phyloP scores from a whole-genome alignment of 2,797 vertebrate species.

The Columba guinea region DNA sequence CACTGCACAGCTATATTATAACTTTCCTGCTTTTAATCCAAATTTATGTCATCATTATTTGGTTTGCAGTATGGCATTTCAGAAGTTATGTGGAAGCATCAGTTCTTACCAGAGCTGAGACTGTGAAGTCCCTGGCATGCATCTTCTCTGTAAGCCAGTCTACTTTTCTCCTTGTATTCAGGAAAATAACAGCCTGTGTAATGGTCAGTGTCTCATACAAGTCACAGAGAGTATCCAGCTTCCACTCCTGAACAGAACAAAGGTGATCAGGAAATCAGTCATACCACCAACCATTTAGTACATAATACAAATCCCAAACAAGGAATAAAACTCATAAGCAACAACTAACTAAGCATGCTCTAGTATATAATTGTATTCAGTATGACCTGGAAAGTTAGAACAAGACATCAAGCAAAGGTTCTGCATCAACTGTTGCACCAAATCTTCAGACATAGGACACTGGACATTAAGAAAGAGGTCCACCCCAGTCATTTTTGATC shows the following conservation, averaged over 20 bases:
- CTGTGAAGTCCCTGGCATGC: conserved; percentile 96
- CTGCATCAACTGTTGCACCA: conserved; percentile 80
- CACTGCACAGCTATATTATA: conserved; percentile 86
- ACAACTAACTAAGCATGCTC: fast-evolving
- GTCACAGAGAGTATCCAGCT: conserved; percentile 97
- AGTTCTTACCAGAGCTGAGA: conserved; percentile 92
- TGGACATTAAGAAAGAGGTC: conserved; percentile 99
- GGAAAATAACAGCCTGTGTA: conserved; percentile 98
- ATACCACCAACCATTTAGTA: neutral
- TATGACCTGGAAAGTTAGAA: fast-evolving
- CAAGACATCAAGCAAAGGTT: neutral
- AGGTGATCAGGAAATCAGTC: neutral
- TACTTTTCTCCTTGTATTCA: conserved; percentile 98
- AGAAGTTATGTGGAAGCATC: fast-evolving
- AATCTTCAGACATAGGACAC: conserved; percentile 86
- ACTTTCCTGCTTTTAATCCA: conserved; percentile 78
- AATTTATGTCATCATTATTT: fast-evolving
- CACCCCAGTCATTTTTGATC: conserved; percentile 79
- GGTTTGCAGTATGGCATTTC: fast-evolving
- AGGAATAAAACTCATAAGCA: fast-evolving
- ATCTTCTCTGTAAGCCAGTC: conserved; percentile 99
- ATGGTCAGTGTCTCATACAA: conserved; percentile 97
- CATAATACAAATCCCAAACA: fast-evolving
- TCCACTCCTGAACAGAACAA: conserved; percentile 88
- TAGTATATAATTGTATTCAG: fast-evolving